Base-by-base conservation (phyloP, 2,888 invertebrate genomes). In the Crossocerus cetratus region DNA sequence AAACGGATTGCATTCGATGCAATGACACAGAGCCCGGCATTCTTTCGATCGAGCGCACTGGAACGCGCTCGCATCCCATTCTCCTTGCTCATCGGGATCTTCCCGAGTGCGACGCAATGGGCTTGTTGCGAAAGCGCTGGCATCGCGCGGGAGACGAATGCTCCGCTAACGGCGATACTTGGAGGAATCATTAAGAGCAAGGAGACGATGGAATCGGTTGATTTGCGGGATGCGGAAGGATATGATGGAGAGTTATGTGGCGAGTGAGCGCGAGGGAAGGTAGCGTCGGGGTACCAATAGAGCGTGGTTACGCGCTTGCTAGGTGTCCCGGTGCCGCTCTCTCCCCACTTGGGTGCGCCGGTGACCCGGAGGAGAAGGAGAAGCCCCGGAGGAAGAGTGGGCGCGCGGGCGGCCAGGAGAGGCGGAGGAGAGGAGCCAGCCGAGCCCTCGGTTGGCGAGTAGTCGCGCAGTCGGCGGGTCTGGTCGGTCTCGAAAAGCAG, bases 401-500 rank as follows among this genome's bases (percentile, higher is more conserved):
- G 66, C 69, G 72, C 69, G 32, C 8, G 11, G 32, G 4, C 5
- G 11, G 32, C 11, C 8, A 4, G 32, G 32, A 11, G 5, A 0
- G 0, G 32, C 5, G 11, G 32, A 32, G 32, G 32, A 32, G 32
- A 8, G 8, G 32, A 32, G 32, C 32, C 32, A 32, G 32, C 32
- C 32, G 32, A 32, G 3, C 49, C 49, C n/a, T 49, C 43, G 16
- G 16, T 70, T 69, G 49, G 21, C 49, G 23, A 45, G 49, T 49
- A 49, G 16, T 4, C 5, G 22, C 53, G 16, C 49, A 16, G 49
- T 49, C 49, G 49, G 49, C 32, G 32, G 32, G 32, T 32, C 32
- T 49, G 65, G 42, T 43, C 63, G 72, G 75, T 69, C 66, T 78
- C 78, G 56, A 20, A 42, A 22, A 21, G 1, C 44, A 18, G 8